Evolutionary conservation across 2,888 invertebrate species (phyloP), one percentile per base, ranked within the genome.

Genomic region (Ceriagrion tenellum): DNA sequence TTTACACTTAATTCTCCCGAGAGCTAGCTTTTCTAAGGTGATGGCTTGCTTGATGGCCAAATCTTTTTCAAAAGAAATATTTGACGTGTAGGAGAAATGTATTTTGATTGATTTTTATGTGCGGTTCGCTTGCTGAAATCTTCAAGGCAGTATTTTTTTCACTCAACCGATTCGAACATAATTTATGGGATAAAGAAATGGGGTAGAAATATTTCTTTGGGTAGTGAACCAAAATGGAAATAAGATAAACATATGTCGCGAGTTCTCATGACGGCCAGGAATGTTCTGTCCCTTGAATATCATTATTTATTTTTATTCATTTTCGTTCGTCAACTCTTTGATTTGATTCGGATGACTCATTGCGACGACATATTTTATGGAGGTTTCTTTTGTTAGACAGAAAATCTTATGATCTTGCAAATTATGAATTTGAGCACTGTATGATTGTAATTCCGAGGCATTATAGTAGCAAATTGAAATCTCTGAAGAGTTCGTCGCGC

Each of bases 91-190:
- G 81, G 16, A 81, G 81, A 81, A 35, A 81, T 81, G 81, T 81
- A 81, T 81, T 81, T 81, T 81, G 81, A 81, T 81, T 81, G 81
- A 81, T 81, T 81, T n/a, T 81, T 81, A 81, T 18, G 35, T 81
- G 35, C 81, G 30, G 81, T 81, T 81, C 8, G 35, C 81, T 81
- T 81, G 81, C 81, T 26, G 81, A 81, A 81, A 81, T 81, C 81
- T n/a, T 81, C 13, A n/a, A 18, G 35, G 81, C 35, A 35, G 81
- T 35, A 35, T 81, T 81, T 81, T 59, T 81, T 81, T 81, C 35
- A 81, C n/a, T 35, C 12, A 16, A n/a, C 13, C 12, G 16, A 35
- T 81, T 81, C 81, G 35, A 35, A 18, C 30, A 35, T 81, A 35
- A 81, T 26, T 81, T 81, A 81, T 26, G 81, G 35, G 81, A 16